These are phyloP conservation scores for Thalassarche chlororhynchos DNA, from an alignment of 2,113 vertebrate genomes.

Conservation along the genomic window DNA sequence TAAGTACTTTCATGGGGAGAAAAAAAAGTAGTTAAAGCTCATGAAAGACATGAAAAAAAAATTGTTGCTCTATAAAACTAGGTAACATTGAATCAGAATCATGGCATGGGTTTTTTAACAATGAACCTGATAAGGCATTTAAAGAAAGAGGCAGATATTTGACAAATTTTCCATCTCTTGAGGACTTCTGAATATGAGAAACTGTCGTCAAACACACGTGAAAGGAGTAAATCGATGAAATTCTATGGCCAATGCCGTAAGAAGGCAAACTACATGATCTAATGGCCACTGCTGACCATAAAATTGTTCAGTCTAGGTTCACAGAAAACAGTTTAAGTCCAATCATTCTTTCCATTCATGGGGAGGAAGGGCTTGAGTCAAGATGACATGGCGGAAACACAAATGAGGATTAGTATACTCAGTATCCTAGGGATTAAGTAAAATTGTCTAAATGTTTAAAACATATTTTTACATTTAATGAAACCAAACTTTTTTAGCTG, in stretches of 20 bases:
- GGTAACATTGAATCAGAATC: background rate
- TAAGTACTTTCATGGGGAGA: background rate
- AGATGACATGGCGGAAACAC: background rate
- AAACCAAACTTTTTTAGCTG: background rate
- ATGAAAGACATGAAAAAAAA: background rate
- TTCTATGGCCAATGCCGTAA: background rate
- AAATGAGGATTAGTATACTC: conserved; percentile 13
- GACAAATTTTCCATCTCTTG: background rate
- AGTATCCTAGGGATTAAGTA: background rate
- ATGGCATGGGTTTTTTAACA: background rate
- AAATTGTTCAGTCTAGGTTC: background rate
- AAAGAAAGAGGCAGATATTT: background rate
- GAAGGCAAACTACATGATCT: background rate
- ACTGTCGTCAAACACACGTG: fast-evolving
- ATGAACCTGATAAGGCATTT: background rate
- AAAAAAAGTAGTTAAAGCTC: background rate
- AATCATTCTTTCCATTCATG: background rate
- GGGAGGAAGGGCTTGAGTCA: background rate
- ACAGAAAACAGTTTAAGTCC: background rate
- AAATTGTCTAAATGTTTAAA: conserved; percentile 55
- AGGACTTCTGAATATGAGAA: background rate
- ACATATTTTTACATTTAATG: conserved; percentile 48
- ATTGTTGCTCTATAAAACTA: background rate
- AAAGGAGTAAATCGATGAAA: background rate
- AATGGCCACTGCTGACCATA: background rate